A percentile compares a stretch with the other conserved stretches of the same genome.
phyloP scores from a whole-genome alignment of 1,140 invertebrate genomes.

The Pseudomyrmex pallidus region DNA sequence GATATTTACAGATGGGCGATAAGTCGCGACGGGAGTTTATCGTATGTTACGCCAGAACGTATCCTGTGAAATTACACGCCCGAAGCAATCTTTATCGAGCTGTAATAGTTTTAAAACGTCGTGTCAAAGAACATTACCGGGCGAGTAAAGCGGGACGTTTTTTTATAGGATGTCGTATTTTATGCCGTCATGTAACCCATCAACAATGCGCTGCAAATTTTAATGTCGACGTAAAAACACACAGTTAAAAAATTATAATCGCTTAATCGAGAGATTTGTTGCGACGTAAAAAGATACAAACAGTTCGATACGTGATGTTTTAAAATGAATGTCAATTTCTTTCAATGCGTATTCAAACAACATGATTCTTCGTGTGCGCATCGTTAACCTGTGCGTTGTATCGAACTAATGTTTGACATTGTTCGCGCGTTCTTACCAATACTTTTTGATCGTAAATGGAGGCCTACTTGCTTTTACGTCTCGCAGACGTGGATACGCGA shows the following conservation, averaged over 20 bases:
- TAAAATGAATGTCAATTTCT: background rate
- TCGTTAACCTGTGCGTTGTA: background rate
- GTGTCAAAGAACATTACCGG: conserved; percentile 1
- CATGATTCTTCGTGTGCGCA: background rate
- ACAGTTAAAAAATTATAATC: no score
- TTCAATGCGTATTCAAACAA: background rate
- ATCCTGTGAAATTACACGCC: conserved; percentile 39
- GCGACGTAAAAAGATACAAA: background rate
- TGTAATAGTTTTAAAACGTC: conserved; percentile 20
- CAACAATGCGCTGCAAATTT: background rate
- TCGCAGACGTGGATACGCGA: conserved; percentile 14
- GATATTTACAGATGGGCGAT: conserved; percentile 43
- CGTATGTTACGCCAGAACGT: background rate
- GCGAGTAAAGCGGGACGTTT: background rate
- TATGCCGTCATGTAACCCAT: no score
- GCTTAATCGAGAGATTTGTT: no score
- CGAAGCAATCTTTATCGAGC: conserved; percentile 30
- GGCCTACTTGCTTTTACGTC: conserved; percentile 8
- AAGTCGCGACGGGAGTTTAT: conserved; percentile 52
- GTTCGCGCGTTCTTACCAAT: background rate
- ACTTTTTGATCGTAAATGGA: background rate
- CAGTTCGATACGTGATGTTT: background rate
- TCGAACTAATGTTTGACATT: conserved; percentile 2
- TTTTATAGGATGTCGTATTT: background rate
- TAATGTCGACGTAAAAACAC: background rate